Base-by-base conservation (phyloP, 1,140 invertebrate species). In the Callitettix versicolor region DNA sequence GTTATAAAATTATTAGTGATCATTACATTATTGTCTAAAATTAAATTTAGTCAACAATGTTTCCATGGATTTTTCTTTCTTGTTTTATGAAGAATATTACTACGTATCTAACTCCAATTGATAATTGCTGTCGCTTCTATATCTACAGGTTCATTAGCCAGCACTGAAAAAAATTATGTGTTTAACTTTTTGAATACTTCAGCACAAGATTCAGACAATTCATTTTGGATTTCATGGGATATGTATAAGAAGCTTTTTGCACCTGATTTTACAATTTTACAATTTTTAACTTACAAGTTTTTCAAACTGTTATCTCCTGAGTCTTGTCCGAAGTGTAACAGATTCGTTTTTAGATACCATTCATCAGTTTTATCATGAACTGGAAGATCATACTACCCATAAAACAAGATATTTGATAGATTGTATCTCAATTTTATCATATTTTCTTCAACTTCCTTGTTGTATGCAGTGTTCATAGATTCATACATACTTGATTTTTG, bases 181-280 rank as follows among this genome's bases (percentile, higher is more conserved):
- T 7, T 55, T 55, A 14, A 55, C 21, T 46, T 33, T 33, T 38
- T 34, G 4, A 9, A 55, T 24, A 5, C 33, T 34, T 55, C 43
- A 22, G 14, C n/a, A 20, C 24, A 55, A 34, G 4, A 12, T 1
- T 1, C n/a, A 30, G 47, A 20, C 3, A 26, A 6, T 20, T 34
- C 14, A 47, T 55, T 46, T 55, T 49, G 53, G 36, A 47, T 55
- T 38, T 55, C n/a, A 47, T 24, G 21, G 34, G 5, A 46, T 2
- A 55, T 55, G 21, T 49, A n/a, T 20, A 38, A 36, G 18, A 0
- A 0, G 30, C 47, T 24, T 47, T 9, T 24, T 34, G n/a, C 15
- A 9, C 12, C 34, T 14, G 12, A 47, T 33, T 24, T 17, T 43
- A 49, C 18, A 21, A 3, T 30, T 46, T n/a, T n/a, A n/a, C n/a